phyloP scores from a whole-genome alignment of 2,888 invertebrate genomes.

The Agrilus biguttatus region DNA sequence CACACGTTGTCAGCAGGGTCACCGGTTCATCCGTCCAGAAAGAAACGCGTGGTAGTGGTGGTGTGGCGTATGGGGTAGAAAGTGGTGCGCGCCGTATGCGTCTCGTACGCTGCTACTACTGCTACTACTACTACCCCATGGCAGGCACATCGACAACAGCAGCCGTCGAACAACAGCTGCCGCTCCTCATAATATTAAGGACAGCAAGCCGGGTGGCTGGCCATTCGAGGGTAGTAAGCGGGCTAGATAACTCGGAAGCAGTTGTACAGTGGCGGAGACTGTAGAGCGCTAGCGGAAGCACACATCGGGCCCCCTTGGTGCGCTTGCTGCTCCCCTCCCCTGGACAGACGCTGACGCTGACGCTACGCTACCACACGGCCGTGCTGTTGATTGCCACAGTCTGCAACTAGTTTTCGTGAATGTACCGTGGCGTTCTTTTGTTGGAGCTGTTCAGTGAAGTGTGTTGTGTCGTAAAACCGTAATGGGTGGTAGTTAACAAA shows the following conservation, averaged over 20 bases:
- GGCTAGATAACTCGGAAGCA: slow-evolving; percentile 14
- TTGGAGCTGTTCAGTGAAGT: slow-evolving; percentile 15
- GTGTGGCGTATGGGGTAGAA: slow-evolving; percentile 10
- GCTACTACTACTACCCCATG: slow-evolving; percentile 18
- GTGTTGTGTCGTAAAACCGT: slow-evolving; percentile 16
- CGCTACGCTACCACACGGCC: slow-evolving; percentile 22
- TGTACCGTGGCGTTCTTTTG: slow-evolving; percentile 15
- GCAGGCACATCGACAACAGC: slow-evolving; percentile 7
- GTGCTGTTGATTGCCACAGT: slow-evolving; percentile 21
- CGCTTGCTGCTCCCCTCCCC: slow-evolving; percentile 21
- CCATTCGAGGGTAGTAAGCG: slow-evolving; percentile 28
- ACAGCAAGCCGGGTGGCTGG: slow-evolving; percentile 24
- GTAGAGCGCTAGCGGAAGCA: slow-evolving; percentile 23
- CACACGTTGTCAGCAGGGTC: too few species aligned
- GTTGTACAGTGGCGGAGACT: slow-evolving; percentile 10
- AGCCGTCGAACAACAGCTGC: slow-evolving; percentile 22
- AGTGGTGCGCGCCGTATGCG: slow-evolving; percentile 17
- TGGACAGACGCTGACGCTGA: slow-evolving; percentile 15
- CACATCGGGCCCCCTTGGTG: slow-evolving; percentile 27
- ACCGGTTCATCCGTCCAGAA: neutral
- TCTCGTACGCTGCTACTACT: slow-evolving; percentile 11
- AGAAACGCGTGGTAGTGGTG: slow-evolving; percentile 4
- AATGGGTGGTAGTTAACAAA: slow-evolving; percentile 11
- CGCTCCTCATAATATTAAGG: slow-evolving; percentile 26
- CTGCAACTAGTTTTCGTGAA: slow-evolving; percentile 21